Base-by-base conservation (phyloP, 2,113 vertebrate species). In the Agapornis roseicollis region DNA sequence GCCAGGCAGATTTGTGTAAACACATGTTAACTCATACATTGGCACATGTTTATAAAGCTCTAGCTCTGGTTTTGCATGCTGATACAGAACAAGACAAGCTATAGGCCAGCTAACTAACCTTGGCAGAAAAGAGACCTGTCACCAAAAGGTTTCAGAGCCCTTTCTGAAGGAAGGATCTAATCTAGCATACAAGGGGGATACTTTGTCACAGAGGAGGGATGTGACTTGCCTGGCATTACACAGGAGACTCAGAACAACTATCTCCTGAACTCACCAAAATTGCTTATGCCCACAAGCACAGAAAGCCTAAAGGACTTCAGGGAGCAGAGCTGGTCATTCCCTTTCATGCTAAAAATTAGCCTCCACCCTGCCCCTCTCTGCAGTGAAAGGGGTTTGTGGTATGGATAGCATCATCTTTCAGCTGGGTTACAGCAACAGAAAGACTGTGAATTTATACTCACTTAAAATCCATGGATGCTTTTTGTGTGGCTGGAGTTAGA, bases 1-100 rank as follows among this genome's bases (percentile, higher is more conserved):
- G 33, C 28, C 41, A 35, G 52, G 10, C 14, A n/a, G 61, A 29
- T 46, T 41, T 88, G 63, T 31, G 37, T n/a, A 20, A 56, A 42
- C 8, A 27, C 53, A 41, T 41, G 22, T 27, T 42, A 80, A 92
- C 76, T 85, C 42, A 6, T 53, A 28, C 17, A 52, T 27, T 28
- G 2, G 15, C 68, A 60, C 14, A 3, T 0, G 0, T 44, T 66
- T 63, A 3, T 10, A 41, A 55, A 85, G 56, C 28, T 66, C 86
- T 47, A 25, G 15, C 28, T 65, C 73, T 79, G 39, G 15, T 60
- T 72, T 68, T 52, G 35, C 6, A 0, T 76, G 70, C 86, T 72
- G 68, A 53, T 56, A 29, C 17, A 55, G 70, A 88, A 13, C 25
- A 31, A 11, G 10, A 25, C 5, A 60, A 81, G 33, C 28, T 44